phyloP scores from a whole-genome alignment of 2,797 vertebrate species.

The Sebastes trivittatus region DNA sequence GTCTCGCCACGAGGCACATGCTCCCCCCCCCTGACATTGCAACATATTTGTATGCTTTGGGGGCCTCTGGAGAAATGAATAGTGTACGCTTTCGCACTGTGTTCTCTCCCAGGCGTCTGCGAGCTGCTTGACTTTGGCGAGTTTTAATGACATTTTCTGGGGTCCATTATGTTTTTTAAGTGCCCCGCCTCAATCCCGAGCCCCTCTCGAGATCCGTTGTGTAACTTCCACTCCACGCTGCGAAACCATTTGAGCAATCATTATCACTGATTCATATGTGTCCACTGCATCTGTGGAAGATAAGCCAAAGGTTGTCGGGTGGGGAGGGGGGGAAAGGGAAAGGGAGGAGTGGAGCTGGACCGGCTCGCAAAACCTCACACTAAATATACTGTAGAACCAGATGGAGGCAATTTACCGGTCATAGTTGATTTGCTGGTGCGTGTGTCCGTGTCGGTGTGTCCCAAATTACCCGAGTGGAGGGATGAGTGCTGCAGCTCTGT shows the following conservation, averaged over 20 bases:
- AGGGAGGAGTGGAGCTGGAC: slow-evolving; percentile 3
- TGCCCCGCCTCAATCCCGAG: not conserved
- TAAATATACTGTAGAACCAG: slow-evolving; percentile 56
- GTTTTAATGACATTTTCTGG: slow-evolving; percentile 25
- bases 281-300: slow-evolving; percentile 5
- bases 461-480: slow-evolving; percentile 61
- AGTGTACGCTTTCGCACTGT: not conserved
- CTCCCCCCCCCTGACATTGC: slow-evolving; percentile 40
- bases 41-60: slow-evolving; percentile 28
- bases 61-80: not conserved
- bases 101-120: slow-evolving; percentile 10
- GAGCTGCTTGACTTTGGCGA: slow-evolving; percentile 33
- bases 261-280: slow-evolving; percentile 6
- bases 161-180: not conserved
- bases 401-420: slow-evolving; percentile 69
- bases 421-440: slow-evolving; percentile 56
- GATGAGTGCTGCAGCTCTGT: slow-evolving; percentile 60
- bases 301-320: not conserved
- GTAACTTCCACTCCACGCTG: not conserved
- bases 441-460: slow-evolving; percentile 5
- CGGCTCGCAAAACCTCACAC: slow-evolving; percentile 4
- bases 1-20: slow-evolving; percentile 14
- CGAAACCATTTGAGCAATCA: slow-evolving; percentile 15
- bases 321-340: too few relatives aligned
- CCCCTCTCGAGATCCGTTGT: slow-evolving; percentile 1